Conservation (phyloP, 2,113 vertebrate species). For the Equus przewalskii region DNA sequence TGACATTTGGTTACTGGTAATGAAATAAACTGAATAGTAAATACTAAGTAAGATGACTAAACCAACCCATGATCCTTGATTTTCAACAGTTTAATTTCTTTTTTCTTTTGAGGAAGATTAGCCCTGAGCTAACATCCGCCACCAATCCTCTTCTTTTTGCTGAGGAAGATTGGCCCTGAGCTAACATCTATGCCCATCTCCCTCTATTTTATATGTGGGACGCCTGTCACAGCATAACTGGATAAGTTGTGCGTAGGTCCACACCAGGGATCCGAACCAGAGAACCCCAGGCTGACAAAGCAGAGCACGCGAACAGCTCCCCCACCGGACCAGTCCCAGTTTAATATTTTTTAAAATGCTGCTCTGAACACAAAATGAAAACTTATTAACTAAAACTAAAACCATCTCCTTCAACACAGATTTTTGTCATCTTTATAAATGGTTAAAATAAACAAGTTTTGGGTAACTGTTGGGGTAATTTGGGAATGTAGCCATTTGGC, state of each 20-base stretch:
- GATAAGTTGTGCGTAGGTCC: no score
- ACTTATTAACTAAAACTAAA: slow-evolving; percentile 71
- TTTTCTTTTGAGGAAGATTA: no score
- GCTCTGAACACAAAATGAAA: slow-evolving; percentile 51
- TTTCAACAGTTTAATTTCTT: not conserved
- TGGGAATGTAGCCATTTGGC: slow-evolving; percentile 81
- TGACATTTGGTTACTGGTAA: not conserved
- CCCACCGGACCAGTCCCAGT: not conserved
- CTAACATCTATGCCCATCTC: no score
- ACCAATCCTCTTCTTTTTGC: no score
- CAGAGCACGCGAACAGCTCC: no score
- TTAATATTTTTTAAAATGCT: slow-evolving; percentile 46
- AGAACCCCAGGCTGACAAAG: no score
- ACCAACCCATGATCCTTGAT: slow-evolving; percentile 26
- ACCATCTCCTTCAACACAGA: slow-evolving; percentile 72
- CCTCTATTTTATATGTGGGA: no score
- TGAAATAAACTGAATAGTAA: not conserved
- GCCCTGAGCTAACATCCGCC: no score
- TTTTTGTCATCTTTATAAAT: slow-evolving; percentile 82
- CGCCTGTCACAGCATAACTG: no score
- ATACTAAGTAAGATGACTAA: slow-evolving; percentile 13
- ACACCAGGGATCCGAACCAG: no score
- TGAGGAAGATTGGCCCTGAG: no score
- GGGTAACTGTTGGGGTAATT: slow-evolving; percentile 77
- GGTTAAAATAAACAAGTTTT: slow-evolving; percentile 82